Base-by-base conservation (phyloP, 2,888 invertebrate genomes). In the Lasioglossum villosulum region DNA sequence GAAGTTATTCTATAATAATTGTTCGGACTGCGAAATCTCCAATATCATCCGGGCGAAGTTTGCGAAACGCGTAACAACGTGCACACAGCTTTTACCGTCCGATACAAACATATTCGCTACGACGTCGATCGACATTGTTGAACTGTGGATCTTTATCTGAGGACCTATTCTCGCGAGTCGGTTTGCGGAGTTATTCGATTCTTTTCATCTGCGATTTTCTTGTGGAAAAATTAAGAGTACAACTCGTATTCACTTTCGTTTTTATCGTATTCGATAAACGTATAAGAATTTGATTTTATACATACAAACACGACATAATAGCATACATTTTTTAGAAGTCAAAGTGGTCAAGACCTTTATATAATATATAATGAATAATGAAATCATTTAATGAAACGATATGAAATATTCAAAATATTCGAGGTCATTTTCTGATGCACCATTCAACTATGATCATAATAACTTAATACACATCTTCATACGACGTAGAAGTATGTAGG, bases 1-100 rank as follows among this genome's bases (percentile, higher is more conserved):
- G 71, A 85, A 79, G 75, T 86, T 86, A 77, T 72, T 75, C 75
- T 68, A 39, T 73, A 72, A 75, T 76, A 77, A 85, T 86, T 72
- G 74, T 71, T 45, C 77, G 63, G 14, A 3, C 66, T 30, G 78
- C 34, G 68, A 45, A 39, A 74, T 48, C 48, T 42, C 59, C 56
- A 70, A 83, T 85, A 70, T 19, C 14, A 45, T 23, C 63, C 66
- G 59, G 48, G 12, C 73, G 4, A 74, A 45, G 37, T 86, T 78
- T 48, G 5, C 45, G 39, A 66, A 75, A 68, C 30, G 70, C 23
- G 39, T 48, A 84, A 45, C 73, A 56, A 68, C 37, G 48, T 72
- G 80, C 78, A 75, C 78, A 72, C n/a, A 34, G 84, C 73, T 85
- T 78, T 30, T 34, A 66, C 68, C 34, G 78, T 75, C 59, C 56